Percentiles rank a stretch among this genome's conserved stretches.
Evolutionary conservation across 1,140 invertebrate species (phyloP).

Genomic region (Heliothis virescens): DNA sequence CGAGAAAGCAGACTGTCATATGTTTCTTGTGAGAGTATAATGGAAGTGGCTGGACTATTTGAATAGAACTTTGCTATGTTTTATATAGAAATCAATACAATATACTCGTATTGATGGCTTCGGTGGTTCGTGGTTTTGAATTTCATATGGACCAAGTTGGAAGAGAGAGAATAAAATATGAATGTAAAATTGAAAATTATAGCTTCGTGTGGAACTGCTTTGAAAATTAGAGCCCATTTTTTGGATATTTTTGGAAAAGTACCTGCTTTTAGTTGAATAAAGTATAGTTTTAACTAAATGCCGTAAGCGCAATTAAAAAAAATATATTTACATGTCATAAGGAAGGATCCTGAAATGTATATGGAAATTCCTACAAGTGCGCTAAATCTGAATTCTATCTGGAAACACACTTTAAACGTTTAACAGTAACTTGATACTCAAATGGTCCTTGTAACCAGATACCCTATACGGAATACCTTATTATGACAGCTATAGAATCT

Average conservation of each 20-base stretch:
- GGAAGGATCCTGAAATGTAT: too few species aligned
- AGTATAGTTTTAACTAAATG: too few species aligned
- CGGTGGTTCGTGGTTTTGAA: too few species aligned
- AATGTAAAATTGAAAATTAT: background rate
- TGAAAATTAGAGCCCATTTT: too few species aligned
- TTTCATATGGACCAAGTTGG: too few species aligned
- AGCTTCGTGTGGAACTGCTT: too few species aligned
- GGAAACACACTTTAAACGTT: background rate
- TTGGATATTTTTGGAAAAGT: too few species aligned
- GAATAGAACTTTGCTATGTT: background rate
- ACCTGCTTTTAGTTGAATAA: too few species aligned
- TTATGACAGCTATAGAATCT: background rate
- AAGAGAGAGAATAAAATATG: too few species aligned
- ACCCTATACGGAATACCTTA: background rate
- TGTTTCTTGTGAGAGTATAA: slow-evolving; percentile 6
- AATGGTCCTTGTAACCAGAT: background rate
- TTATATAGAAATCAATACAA: background rate
- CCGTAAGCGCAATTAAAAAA: too few species aligned
- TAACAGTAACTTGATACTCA: background rate
- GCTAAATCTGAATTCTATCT: background rate
- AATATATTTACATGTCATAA: too few species aligned
- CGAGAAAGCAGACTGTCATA: slow-evolving; percentile 12
- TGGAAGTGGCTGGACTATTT: background rate
- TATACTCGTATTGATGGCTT: background rate
- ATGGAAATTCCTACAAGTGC: too few species aligned